Evolutionary conservation across 1,140 invertebrate species (phyloP), one percentile per base, ranked within the genome.

Genomic region (Reticulitermes speratus): DNA sequence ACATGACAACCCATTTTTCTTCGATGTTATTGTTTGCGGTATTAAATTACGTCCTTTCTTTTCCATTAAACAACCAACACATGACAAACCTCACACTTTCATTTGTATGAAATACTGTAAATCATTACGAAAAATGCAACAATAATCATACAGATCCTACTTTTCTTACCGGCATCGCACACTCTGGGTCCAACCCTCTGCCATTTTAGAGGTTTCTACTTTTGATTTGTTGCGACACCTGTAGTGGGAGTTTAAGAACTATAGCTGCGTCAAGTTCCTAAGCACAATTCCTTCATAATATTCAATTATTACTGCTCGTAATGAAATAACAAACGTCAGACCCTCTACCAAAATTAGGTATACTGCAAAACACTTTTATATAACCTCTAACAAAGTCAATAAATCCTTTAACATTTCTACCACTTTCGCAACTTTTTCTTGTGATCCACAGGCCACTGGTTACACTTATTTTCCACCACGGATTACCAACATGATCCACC

Each of bases 81-180:
- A 75, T 8, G n/a, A 8, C 9, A 30, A 75, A 75, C n/a, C n/a
- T 30, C 7, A 14, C 25, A 75, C 5, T 75, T 75, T 75, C n/a
- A 8, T 9, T 75, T 6, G 9, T 19, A 25, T 16, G 65, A 75
- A 75, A 75, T 75, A 30, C n/a, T 75, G 16, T 16, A 38, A 82
- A 75, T 69, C 55, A 83, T 85, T 12, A 85, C 32, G 48, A 84
- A 38, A 82, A 55, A 75, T 23, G 65, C 85, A 81, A 23, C 44
- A 86, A 30, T 86, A 44, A 82, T n/a, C 19, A 14, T 9, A 55
- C 32, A 44, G 32, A 23, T 0, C 44, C 21, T 25, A 23, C 8
- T 82, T 86, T 87, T 90, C 91, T 89, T 91, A 91, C 91, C 65
- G 91, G 91, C 91, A 92, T 89, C 88, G 87, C 87, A 91, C 88